A percentile compares a stretch with the other conserved stretches of the same genome.
Evolutionary conservation across 2,797 vertebrate species (phyloP).

Genomic region (Pelobates cultripes): DNA sequence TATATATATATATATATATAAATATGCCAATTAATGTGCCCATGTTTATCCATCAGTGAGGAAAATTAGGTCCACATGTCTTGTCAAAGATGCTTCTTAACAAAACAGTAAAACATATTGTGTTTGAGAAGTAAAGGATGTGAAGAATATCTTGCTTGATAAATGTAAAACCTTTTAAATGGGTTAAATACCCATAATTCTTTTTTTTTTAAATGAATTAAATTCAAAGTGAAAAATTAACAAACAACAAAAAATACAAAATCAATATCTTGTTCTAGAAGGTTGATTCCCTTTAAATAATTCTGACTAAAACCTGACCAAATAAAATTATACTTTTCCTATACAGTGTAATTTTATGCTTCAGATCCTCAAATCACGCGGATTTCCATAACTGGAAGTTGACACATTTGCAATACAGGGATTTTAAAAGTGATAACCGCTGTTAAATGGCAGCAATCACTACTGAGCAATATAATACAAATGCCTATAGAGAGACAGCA

Average conservation of each 20-base stretch:
- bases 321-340: constrained; percentile 24
- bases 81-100: no score
- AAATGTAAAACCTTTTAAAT: no score
- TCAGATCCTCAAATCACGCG: constrained; percentile 20
- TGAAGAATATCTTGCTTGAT: no score
- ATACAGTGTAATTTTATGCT: constrained; percentile 38
- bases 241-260: constrained; percentile 17
- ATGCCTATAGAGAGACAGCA: neutral
- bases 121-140: no score
- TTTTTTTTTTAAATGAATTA: no score
- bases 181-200: no score
- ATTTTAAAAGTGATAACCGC: constrained; percentile 13
- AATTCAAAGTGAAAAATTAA: neutral
- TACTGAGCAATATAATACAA: neutral
- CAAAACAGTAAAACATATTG: no score
- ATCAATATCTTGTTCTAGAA: constrained; percentile 36
- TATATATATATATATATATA: no score
- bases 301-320: constrained; percentile 5
- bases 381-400: constrained; percentile 34
- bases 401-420: constrained; percentile 7
- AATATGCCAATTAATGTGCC: no score
- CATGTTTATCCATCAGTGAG: no score
- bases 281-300: constrained; percentile 9
- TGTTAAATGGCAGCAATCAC: neutral
- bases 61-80: no score